Evolutionary conservation across 2,113 vertebrate genomes (phyloP).

Genomic region (Crotalus helleri): DNA sequence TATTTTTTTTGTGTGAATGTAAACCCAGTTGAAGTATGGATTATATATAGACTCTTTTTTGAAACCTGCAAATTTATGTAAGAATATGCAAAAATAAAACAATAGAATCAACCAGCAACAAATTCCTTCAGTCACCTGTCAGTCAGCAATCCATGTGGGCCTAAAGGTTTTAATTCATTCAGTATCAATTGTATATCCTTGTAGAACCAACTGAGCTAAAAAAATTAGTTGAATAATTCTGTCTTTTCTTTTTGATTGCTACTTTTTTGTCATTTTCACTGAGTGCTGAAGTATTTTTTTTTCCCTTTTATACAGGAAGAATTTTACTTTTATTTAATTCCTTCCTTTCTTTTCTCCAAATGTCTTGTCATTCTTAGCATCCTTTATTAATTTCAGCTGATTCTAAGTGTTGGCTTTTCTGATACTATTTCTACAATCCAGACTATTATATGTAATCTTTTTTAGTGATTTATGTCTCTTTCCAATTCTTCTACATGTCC

Average conservation of each 20-base stretch:
- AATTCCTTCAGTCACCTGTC: background rate
- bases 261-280: background rate
- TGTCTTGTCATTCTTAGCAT: background rate
- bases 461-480: background rate
- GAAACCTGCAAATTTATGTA: background rate
- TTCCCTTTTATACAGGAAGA: background rate
- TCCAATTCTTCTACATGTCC: background rate
- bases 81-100: background rate
- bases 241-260: background rate
- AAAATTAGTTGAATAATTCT: background rate
- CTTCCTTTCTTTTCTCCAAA: background rate
- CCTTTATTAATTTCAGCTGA: background rate
- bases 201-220: background rate
- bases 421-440: background rate
- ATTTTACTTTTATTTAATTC: background rate
- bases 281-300: background rate
- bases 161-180: background rate
- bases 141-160: background rate
- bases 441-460: background rate
- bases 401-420: background rate
- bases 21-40: background rate
- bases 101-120: background rate
- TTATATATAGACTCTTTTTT: slow-evolving; percentile 20
- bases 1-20: background rate
- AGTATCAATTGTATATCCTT: background rate